These are phyloP conservation scores for Uloborus plumipes DNA, from an alignment of 2,888 invertebrate species.

Conservation along the genomic window DNA sequence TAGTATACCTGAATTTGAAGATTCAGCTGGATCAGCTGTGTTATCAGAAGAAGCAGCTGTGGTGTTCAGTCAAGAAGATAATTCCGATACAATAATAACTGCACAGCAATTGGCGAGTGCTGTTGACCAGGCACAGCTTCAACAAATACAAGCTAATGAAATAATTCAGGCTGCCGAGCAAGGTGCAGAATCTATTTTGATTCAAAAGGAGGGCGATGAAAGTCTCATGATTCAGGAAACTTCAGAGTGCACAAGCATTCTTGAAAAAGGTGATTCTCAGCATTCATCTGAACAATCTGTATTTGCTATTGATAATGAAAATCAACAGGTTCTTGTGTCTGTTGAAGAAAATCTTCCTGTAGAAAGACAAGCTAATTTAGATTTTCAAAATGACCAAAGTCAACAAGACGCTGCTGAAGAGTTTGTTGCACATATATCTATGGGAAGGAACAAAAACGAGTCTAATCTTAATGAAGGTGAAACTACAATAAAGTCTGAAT, in stretches of 20 bases:
- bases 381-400: constrained; percentile 16
- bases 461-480: constrained; percentile 19
- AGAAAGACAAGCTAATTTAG: constrained; percentile 6
- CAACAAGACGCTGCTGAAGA: constrained; percentile 43
- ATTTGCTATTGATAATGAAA: constrained; percentile 28
- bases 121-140: constrained; percentile 44
- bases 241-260: not conserved
- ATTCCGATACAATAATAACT: constrained; percentile 28
- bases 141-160: constrained; percentile 41
- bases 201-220: constrained; percentile 42
- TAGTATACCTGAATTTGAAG: constrained; percentile 59
- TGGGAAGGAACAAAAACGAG: constrained; percentile 25
- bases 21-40: constrained; percentile 48
- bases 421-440: constrained; percentile 50
- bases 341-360: constrained; percentile 30
- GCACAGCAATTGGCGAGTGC: constrained; percentile 53
- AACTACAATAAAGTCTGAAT: constrained; percentile 12
- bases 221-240: constrained; percentile 42
- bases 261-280: constrained; percentile 41
- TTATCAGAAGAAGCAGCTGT: constrained; percentile 53
- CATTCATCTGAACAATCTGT: constrained; percentile 42
- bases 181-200: constrained; percentile 46
- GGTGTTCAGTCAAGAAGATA: constrained; percentile 43
- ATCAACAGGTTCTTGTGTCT: constrained; percentile 42
- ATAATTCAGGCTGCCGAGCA: constrained; percentile 35